phyloP scores from a whole-genome alignment of 2,797 vertebrate species.

The Phoxinus dragarum region DNA sequence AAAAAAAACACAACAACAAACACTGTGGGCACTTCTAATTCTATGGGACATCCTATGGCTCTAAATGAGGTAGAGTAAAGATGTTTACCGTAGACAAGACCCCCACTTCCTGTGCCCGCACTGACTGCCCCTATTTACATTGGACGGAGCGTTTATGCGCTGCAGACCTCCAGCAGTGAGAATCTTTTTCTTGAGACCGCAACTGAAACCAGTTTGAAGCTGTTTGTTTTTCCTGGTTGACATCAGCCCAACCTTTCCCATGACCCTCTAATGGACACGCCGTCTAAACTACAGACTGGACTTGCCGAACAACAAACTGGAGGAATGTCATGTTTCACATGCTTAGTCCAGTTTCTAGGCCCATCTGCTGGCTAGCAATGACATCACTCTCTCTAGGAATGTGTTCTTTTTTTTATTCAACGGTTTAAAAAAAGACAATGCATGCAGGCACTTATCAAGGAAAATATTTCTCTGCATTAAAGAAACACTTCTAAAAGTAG shows the following conservation, averaged over 20 bases:
- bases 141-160: not conserved
- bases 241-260: constrained; percentile 67
- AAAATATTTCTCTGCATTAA: not conserved
- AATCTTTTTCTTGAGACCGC: constrained; percentile 50
- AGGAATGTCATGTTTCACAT: constrained; percentile 53
- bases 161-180: constrained; percentile 48
- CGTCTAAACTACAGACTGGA: constrained; percentile 49
- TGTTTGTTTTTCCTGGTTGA: constrained; percentile 67
- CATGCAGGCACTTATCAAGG: not conserved
- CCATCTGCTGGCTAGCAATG: constrained; percentile 59
- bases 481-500: not conserved
- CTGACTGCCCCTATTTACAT: constrained; percentile 15
- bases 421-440: constrained; percentile 6
- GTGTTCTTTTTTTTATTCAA: constrained; percentile 37
- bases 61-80: constrained; percentile 30
- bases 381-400: constrained; percentile 54
- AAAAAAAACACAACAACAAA: constrained; percentile 6
- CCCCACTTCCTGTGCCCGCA: constrained; percentile 19
- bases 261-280: constrained; percentile 60
- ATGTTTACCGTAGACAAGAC: constrained; percentile 25
- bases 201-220: constrained; percentile 60
- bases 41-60: not conserved
- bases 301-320: constrained; percentile 46
- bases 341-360: constrained; percentile 46
- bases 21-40: not conserved